Base-by-base conservation (phyloP, 2,797 vertebrate species). In the Megaceryle alcyon region DNA sequence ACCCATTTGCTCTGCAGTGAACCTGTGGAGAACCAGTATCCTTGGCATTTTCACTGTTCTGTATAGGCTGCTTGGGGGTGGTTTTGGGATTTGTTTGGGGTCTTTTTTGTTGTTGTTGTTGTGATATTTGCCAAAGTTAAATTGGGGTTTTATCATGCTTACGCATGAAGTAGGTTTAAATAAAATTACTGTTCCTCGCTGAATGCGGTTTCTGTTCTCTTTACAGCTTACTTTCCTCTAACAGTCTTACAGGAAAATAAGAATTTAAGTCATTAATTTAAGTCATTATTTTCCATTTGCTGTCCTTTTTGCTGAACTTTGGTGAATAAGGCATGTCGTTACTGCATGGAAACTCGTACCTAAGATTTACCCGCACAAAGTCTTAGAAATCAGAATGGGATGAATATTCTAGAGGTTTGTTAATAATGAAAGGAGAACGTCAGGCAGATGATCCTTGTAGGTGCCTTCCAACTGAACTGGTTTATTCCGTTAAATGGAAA, bases 41-140 rank as follows among this genome's bases (percentile, higher is more conserved):
- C 96, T 98, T 98, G 98, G 97, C 95, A 88, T 98, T 97, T 95
- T 98, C 97, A 98, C 98, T 97, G 95, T 98, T 98, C 98, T 98
- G 97, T 97, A 98, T 98, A 97, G 97, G 98, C 98, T 98, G 98
- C 98, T 99, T 99, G 92, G 61, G 44, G 43, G 97, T 95, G 59
- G 54, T 80, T 98, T 97, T 98, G 82, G 98, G 96, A 10, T 97
- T 98, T 59, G 33, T 49, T 49, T 22, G 48, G 25, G 49, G 12
- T n/a, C n/a, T 44, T 48, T 26, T 35, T 35, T 35, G 35, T 35
- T 97, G 94, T 86, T 98, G 17, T 63, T 31, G 65, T 97, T 92
- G 96, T 97, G 92, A 94, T 96, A 96, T 98, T 99, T 99, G 99
- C 99, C 99, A 99, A 99, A 99, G 98, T 98, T 98, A 98, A 98